phyloP scores from a whole-genome alignment of 2,888 invertebrate species.

The Cheilosia pagana region DNA sequence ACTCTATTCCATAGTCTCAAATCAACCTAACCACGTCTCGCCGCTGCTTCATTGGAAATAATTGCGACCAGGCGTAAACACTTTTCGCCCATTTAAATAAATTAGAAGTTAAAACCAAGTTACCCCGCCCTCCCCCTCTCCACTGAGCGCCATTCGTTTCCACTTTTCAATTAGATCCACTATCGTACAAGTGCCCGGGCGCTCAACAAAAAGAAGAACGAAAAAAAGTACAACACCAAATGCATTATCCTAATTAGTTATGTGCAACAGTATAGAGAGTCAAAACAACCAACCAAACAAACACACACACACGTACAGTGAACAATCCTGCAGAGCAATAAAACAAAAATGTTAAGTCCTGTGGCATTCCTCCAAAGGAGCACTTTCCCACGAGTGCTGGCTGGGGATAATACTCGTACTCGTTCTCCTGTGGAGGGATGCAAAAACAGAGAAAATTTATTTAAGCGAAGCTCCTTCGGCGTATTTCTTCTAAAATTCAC shows the following conservation, averaged over 20 bases:
- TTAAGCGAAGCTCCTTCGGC: conserved; percentile 54
- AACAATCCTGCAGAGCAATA: conserved; percentile 55
- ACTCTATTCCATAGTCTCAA: conserved; percentile 1
- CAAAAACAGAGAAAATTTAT: conserved; percentile 58
- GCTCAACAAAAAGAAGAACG: neutral
- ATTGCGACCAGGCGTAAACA: conserved; percentile 74
- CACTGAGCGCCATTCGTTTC: conserved; percentile 13
- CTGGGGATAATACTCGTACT: neutral
- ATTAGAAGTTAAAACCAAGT: conserved; percentile 73
- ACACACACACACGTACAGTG: conserved; percentile 22
- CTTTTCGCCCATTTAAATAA: conserved; percentile 75
- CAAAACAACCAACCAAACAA: neutral
- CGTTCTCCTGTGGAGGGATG: neutral
- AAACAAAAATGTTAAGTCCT: conserved; percentile 60
- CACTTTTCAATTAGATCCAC: conserved; percentile 71
- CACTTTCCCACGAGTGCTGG: conserved; percentile 39
- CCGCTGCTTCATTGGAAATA: conserved; percentile 71
- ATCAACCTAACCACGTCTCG: conserved; percentile 40
- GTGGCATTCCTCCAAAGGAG: conserved; percentile 53
- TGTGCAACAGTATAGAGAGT: conserved; percentile 49
- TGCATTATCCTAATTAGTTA: conserved; percentile 75
- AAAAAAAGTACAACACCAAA: conserved; percentile 34
- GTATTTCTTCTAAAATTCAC: conserved; percentile 62
- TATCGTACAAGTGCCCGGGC: neutral
- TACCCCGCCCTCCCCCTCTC: conserved; percentile 14